phyloP scores from a whole-genome alignment of 2,113 vertebrate genomes.

The Malurus elegans region DNA sequence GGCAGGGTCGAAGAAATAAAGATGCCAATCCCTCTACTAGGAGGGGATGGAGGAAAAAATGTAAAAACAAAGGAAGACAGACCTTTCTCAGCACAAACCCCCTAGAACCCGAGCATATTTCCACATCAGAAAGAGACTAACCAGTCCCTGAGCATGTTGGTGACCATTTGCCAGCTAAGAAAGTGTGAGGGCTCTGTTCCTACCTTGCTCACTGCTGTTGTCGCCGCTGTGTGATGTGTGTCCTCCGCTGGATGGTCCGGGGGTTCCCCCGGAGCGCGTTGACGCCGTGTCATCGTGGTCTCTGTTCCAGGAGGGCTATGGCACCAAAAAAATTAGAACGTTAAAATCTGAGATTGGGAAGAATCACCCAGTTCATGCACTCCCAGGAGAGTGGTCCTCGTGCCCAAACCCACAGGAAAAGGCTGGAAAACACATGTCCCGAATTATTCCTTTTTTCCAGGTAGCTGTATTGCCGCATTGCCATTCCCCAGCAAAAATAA shows the following conservation, averaged over 20 bases:
- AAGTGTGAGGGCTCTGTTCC: slow-evolving; percentile 55
- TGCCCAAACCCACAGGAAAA: neutral
- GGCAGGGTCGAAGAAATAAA: slow-evolving; percentile 12
- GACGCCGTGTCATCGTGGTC: slow-evolving; percentile 98
- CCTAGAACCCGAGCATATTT: neutral
- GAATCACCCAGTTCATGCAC: fast-evolving
- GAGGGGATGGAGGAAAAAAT: neutral
- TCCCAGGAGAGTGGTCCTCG: fast-evolving
- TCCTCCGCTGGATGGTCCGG: slow-evolving; percentile 95
- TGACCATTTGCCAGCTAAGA: neutral
- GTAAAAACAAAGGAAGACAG: neutral
- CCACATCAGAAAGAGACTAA: neutral
- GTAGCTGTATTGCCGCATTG: neutral
- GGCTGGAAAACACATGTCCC: neutral
- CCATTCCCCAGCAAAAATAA: neutral
- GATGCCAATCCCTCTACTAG: slow-evolving; percentile 16
- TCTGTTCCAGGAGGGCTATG: slow-evolving; percentile 97
- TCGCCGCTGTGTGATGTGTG: slow-evolving; percentile 98
- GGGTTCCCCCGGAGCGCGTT: slow-evolving; percentile 94
- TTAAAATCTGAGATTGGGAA: neutral
- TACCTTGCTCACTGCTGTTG: slow-evolving; percentile 99
- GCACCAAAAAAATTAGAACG: neutral
- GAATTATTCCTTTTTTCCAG: neutral
- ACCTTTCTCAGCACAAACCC: neutral
- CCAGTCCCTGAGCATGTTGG: neutral